Evolutionary conservation across 2,797 vertebrate species (phyloP).

Genomic region (Botia almorhae): DNA sequence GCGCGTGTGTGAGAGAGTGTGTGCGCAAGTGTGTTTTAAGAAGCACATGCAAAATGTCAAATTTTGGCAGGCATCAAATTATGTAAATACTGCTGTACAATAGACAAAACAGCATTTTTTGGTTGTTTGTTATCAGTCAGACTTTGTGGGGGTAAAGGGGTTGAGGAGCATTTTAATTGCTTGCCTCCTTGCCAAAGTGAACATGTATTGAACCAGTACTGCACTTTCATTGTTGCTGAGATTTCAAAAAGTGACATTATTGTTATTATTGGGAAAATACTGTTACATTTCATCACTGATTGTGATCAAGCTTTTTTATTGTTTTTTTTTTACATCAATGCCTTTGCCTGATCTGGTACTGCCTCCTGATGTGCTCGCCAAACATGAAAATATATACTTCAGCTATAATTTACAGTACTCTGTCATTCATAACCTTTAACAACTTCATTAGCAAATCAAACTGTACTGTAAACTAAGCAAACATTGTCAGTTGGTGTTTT

Average conservation of each 20-base stretch:
- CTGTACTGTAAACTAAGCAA: slow-evolving; percentile 31
- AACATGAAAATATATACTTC: slow-evolving; percentile 13
- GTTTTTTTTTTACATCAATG: slow-evolving; percentile 30
- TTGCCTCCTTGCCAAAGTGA: slow-evolving; percentile 59
- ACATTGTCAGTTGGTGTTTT: background rate
- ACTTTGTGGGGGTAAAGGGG: background rate
- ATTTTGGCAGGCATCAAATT: slow-evolving; percentile 34
- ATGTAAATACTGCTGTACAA: slow-evolving; percentile 51
- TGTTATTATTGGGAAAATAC: slow-evolving; percentile 40
- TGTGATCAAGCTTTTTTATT: slow-evolving; percentile 28
- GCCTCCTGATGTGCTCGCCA: slow-evolving; percentile 19
- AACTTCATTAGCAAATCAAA: slow-evolving; percentile 4
- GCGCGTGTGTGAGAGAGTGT: background rate
- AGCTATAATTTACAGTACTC: slow-evolving; percentile 22
- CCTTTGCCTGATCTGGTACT: slow-evolving; percentile 22
- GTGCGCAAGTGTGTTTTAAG: background rate
- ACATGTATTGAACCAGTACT: slow-evolving; percentile 42
- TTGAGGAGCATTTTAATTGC: slow-evolving; percentile 14
- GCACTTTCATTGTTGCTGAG: slow-evolving; percentile 31
- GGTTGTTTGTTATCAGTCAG: background rate
- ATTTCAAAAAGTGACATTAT: slow-evolving; percentile 34
- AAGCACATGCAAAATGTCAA: slow-evolving; percentile 35
- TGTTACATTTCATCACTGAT: slow-evolving; percentile 47
- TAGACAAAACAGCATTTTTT: slow-evolving; percentile 5
- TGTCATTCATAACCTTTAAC: slow-evolving; percentile 11